Conservation (phyloP, 2,113 vertebrate genomes). For the Rhinichthys klamathensis region DNA sequence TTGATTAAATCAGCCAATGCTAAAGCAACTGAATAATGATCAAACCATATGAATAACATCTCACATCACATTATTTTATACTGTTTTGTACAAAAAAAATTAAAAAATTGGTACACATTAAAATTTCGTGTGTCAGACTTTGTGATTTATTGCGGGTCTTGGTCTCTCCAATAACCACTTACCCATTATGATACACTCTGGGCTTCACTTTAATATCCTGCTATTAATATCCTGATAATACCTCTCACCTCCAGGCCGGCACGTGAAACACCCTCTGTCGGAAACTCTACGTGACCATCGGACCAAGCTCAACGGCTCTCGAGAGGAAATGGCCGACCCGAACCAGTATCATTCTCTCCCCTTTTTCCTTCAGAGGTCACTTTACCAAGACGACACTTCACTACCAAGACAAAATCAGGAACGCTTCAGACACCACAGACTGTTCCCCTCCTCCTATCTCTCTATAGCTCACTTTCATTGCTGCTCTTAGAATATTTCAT, state of each 20-base stretch:
- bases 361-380: not conserved
- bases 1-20: not conserved
- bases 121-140: not conserved
- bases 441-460: not conserved
- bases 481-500: not conserved
- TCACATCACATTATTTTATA: not conserved
- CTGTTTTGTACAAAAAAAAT: too few species aligned
- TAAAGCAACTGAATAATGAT: not conserved
- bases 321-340: not conserved
- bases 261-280: not conserved
- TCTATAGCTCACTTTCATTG: not conserved
- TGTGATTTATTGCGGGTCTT: not conserved
- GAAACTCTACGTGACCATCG: slow-evolving; percentile 15
- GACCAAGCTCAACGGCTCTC: not conserved
- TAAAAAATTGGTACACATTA: too few species aligned
- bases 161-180: not conserved
- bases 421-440: not conserved
- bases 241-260: not conserved
- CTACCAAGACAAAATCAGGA: not conserved
- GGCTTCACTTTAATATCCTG: not conserved
- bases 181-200: not conserved
- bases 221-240: not conserved
- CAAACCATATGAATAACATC: not conserved
- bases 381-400: too few species aligned
- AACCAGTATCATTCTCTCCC: not conserved